Conservation (phyloP, 2,113 vertebrate species). For the Ailuropoda melanoleuca region DNA sequence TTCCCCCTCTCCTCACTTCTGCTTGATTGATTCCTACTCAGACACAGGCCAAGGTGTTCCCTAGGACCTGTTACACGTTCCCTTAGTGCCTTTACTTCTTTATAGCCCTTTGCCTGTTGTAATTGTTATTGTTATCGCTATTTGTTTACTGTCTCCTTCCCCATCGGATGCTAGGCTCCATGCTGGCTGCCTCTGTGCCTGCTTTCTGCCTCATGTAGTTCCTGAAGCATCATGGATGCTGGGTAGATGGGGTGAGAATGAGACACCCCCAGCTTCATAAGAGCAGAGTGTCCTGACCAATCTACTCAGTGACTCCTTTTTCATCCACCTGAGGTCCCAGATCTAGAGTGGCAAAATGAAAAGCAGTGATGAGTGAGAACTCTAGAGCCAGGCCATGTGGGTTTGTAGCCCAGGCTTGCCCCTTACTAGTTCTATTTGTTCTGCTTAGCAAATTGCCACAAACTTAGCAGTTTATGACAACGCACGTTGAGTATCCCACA, state of each 20-base stretch:
- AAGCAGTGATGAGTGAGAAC: no score
- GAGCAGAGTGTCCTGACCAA: not conserved
- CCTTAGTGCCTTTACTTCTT: not conserved
- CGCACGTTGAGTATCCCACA: no score
- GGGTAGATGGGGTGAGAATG: not conserved
- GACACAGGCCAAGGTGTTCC: not conserved
- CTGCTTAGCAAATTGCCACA: not conserved
- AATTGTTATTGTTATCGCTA: not conserved
- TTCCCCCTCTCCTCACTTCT: not conserved
- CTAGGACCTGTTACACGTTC: not conserved
- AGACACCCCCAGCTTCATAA: fast-evolving
- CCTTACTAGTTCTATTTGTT: not conserved
- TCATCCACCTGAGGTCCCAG: not conserved
- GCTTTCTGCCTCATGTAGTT: not conserved
- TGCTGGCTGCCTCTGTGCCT: not conserved
- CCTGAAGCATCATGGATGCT: not conserved
- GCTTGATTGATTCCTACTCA: not conserved
- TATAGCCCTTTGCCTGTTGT: not conserved
- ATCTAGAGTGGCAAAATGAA: not conserved
- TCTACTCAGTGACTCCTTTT: not conserved
- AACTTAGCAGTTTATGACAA: not conserved
- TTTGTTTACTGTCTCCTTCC: not conserved
- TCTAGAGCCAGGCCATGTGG: not conserved
- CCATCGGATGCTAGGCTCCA: not conserved
- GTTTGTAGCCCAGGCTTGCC: not conserved